Conservation (phyloP, 2,113 vertebrate species). For the Nannospalax galili region DNA sequence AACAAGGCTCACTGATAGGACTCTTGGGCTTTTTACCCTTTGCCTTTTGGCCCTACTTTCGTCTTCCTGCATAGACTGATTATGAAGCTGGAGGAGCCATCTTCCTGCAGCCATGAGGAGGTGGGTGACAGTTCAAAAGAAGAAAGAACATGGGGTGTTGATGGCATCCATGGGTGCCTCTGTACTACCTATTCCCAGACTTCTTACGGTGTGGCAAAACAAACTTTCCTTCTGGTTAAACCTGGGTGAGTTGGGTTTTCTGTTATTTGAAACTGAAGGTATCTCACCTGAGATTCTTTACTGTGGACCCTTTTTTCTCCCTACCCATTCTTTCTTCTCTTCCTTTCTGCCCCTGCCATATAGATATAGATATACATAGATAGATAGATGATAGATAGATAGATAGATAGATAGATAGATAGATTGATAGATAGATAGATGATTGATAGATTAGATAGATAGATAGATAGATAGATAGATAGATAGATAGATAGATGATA, state of each 20-base stretch:
- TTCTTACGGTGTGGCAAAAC: background rate
- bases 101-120: too few relatives aligned
- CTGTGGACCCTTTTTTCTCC: too few relatives aligned
- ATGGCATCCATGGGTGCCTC: rapidly evolving
- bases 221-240: background rate
- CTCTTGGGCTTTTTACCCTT: background rate
- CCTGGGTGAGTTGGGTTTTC: background rate
- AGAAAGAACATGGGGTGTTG: background rate
- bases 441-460: too few relatives aligned
- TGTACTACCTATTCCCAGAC: background rate
- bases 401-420: too few relatives aligned
- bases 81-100: background rate
- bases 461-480: too few relatives aligned
- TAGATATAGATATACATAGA: background rate
- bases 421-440: too few relatives aligned
- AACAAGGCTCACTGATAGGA: background rate
- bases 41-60: background rate
- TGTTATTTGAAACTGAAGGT: background rate
- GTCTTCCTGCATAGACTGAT: background rate
- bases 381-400: rapidly evolving
- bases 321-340: background rate
- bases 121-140: background rate
- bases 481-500: too few relatives aligned
- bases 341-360: background rate
- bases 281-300: background rate